phyloP scores from a whole-genome alignment of 2,113 vertebrate species.

The Paramormyrops kingsleyae region DNA sequence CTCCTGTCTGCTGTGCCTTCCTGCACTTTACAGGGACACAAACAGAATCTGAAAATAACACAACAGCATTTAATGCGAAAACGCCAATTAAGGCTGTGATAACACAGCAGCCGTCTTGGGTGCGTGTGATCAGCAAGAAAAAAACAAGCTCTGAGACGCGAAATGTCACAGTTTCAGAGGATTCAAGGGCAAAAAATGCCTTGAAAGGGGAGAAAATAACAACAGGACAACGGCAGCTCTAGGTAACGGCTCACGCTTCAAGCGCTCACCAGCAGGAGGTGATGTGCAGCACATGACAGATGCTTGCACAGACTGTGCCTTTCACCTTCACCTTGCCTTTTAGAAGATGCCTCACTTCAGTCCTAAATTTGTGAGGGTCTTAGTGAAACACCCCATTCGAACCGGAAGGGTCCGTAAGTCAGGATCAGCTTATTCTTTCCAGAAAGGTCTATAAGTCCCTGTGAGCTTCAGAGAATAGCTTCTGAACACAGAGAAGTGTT shows the following conservation, averaged over 20 bases:
- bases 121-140: not conserved
- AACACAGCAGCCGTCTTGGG: not conserved
- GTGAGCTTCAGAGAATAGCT: not conserved
- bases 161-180: not conserved
- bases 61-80: not conserved
- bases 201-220: not conserved
- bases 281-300: not conserved
- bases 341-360: not conserved
- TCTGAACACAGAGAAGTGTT: not conserved
- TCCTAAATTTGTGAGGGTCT: not conserved
- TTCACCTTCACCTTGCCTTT: not conserved
- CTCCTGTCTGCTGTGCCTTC: not conserved
- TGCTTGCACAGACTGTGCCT: not conserved
- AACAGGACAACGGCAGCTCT: not conserved
- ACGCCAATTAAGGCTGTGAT: not conserved
- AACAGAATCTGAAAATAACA: not conserved
- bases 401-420: not conserved
- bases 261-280: not conserved
- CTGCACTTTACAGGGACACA: not conserved
- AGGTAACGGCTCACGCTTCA: not conserved
- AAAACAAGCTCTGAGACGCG: not conserved
- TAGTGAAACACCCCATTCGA: not conserved
- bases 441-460: not conserved
- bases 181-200: not conserved
- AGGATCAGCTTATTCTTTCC: not conserved